Evolutionary conservation across 1,140 invertebrate species (phyloP).

Genomic region (Cydia pomonella): DNA sequence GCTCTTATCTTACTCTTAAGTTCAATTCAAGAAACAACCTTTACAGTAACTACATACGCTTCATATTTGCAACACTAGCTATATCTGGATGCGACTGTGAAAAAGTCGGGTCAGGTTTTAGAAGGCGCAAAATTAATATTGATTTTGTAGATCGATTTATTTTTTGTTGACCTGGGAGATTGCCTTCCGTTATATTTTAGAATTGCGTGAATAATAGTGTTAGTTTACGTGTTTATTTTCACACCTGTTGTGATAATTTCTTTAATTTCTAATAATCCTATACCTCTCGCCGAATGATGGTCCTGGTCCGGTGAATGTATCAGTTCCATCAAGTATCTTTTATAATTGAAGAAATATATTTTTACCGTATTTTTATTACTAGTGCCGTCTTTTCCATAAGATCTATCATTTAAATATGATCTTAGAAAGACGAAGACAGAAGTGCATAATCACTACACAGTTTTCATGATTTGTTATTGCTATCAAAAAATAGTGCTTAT

Average conservation of each 20-base stretch:
- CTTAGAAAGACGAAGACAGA: too few species aligned
- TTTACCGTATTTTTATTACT: too few species aligned
- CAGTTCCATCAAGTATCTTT: too few species aligned
- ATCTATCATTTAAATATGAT: too few species aligned
- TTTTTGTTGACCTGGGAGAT: neutral
- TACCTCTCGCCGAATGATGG: too few species aligned
- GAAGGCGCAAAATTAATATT: slow-evolving; percentile 12
- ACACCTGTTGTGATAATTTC: neutral
- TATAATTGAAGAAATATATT: too few species aligned
- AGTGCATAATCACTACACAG: too few species aligned
- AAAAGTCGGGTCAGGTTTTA: neutral
- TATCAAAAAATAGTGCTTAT: too few species aligned
- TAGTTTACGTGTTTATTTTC: slow-evolving; percentile 10
- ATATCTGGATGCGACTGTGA: neutral
- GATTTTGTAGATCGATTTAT: slow-evolving; percentile 6
- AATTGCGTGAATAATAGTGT: neutral
- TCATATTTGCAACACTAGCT: neutral
- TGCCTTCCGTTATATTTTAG: slow-evolving; percentile 1
- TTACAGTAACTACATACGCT: neutral
- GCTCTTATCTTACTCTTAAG: neutral
- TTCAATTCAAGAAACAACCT: neutral
- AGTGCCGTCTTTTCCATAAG: too few species aligned
- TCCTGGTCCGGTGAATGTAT: too few species aligned
- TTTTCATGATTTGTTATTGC: too few species aligned
- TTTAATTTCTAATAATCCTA: too few species aligned